Evolutionary conservation across 2,797 vertebrate genomes (phyloP).

Genomic region (Lepilemur septentrionalis): DNA sequence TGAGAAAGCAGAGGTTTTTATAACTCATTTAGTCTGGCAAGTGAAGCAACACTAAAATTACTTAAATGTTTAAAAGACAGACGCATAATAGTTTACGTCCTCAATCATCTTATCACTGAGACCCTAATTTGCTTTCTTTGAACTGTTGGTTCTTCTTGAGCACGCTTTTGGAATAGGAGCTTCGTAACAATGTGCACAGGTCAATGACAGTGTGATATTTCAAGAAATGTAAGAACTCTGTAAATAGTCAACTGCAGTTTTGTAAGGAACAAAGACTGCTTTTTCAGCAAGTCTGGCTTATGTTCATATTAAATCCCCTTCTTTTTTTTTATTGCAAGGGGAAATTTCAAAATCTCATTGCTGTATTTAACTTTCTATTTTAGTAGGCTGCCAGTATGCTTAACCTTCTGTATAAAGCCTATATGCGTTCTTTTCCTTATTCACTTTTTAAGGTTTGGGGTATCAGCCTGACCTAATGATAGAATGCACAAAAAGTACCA

Average conservation of each 20-base stretch:
- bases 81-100: not conserved
- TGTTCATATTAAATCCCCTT: conserved; percentile 37
- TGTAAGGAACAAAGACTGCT: conserved; percentile 72
- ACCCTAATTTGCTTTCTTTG: not conserved
- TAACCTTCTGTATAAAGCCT: conserved; percentile 56
- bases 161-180: not conserved
- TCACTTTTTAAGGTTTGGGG: conserved; percentile 67
- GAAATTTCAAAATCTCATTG: conserved; percentile 45
- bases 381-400: conserved; percentile 59
- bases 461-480: not conserved
- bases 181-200: not conserved
- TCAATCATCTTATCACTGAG: not conserved
- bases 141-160: not conserved
- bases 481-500: not conserved
- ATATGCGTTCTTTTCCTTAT: conserved; percentile 52
- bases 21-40: not conserved
- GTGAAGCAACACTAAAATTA: not conserved
- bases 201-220: conserved; percentile 37
- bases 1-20: not conserved
- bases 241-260: conserved; percentile 44
- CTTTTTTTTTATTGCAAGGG: conserved; percentile 58
- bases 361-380: conserved; percentile 70
- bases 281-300: conserved; percentile 75
- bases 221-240: conserved; percentile 65
- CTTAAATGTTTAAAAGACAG: not conserved